Percentiles rank a stretch among this genome's conserved stretches.
Evolutionary conservation across 2,113 vertebrate species (phyloP).

Genomic region (Furnarius figulus): DNA sequence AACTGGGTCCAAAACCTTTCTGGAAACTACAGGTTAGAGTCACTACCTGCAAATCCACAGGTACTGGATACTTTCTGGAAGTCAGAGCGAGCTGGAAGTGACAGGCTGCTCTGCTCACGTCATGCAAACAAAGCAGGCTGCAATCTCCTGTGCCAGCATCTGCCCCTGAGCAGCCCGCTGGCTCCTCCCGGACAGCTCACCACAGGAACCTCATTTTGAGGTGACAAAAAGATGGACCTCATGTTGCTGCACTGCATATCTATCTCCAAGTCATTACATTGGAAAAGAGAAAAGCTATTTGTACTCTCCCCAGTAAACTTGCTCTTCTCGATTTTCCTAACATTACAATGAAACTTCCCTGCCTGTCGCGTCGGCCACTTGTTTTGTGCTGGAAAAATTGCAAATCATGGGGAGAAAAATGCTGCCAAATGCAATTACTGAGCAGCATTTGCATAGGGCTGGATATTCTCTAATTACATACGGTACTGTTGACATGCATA

Average conservation of each 20-base stretch:
- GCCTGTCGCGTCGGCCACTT: fast-evolving
- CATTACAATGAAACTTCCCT: neutral
- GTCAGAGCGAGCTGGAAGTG: neutral
- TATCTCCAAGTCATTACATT: neutral
- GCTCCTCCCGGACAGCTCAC: neutral
- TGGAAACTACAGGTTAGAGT: neutral
- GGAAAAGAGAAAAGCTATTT: conserved; percentile 34
- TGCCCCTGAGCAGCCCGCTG: neutral
- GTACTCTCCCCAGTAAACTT: neutral
- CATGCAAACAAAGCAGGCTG: fast-evolving
- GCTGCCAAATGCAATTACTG: neutral
- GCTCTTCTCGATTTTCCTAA: neutral
- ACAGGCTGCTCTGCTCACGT: neutral
- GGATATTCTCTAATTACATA: neutral
- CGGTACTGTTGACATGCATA: neutral
- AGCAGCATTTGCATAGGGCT: neutral
- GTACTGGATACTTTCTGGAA: neutral
- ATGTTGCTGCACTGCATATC: neutral
- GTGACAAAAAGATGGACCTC: neutral
- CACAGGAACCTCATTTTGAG: neutral
- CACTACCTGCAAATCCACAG: neutral
- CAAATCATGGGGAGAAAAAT: neutral
- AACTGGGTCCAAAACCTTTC: neutral
- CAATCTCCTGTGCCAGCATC: neutral
- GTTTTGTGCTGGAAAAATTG: neutral